Evolutionary conservation across 2,797 vertebrate genomes (phyloP).

Genomic region (Adelosebastes latens): DNA sequence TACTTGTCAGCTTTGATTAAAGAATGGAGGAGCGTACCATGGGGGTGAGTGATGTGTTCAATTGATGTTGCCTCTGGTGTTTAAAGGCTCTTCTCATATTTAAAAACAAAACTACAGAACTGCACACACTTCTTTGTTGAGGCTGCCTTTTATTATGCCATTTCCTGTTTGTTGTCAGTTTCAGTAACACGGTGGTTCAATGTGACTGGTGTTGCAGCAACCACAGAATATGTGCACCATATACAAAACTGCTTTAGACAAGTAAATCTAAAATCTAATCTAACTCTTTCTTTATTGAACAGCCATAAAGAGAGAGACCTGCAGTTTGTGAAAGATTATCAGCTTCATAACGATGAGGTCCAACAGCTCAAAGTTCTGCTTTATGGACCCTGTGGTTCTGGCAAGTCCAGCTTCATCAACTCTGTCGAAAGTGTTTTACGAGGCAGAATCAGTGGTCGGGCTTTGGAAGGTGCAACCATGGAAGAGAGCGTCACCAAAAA

Average conservation of each 20-base stretch:
- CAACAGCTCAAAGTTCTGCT: conserved; percentile 72
- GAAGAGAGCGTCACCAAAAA: background rate
- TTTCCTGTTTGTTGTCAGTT: background rate
- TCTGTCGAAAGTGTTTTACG: conserved; percentile 68
- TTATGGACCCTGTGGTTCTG: no score
- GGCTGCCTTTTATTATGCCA: rapidly evolving
- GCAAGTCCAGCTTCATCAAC: conserved; percentile 83
- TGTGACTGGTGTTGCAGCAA: background rate
- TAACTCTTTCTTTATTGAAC: background rate
- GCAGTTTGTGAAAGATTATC: background rate
- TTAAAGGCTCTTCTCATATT: background rate
- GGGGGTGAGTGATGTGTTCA: background rate
- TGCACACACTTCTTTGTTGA: background rate
- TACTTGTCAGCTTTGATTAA: background rate
- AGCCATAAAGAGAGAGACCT: background rate
- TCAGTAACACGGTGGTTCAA: background rate
- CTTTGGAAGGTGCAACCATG: background rate
- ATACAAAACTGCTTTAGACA: background rate
- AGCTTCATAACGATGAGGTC: background rate
- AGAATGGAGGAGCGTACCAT: background rate
- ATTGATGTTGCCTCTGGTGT: background rate
- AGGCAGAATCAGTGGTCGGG: conserved; percentile 29
- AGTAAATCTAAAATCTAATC: background rate
- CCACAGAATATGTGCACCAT: background rate
- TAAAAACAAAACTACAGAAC: background rate